These are phyloP conservation scores for Lagorchestes hirsutus DNA, from an alignment of 2,797 vertebrate species.

Conservation along the genomic window DNA sequence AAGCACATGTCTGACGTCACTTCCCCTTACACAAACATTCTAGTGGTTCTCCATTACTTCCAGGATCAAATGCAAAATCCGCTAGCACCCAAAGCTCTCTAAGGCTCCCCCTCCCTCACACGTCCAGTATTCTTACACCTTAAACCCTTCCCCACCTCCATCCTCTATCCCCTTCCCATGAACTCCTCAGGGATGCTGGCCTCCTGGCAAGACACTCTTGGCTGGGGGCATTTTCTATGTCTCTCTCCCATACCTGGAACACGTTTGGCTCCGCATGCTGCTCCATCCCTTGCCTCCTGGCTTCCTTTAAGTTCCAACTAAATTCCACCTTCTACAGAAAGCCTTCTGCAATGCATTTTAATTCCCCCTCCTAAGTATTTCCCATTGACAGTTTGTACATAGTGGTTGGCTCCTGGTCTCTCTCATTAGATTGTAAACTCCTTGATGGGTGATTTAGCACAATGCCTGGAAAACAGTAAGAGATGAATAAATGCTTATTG, in stretches of 20 bases:
- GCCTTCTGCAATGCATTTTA: background rate
- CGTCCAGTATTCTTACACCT: background rate
- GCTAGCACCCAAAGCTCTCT: background rate
- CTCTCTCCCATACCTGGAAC: background rate
- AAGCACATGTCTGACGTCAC: background rate
- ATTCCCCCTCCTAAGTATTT: background rate
- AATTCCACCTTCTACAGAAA: background rate
- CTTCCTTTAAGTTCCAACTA: background rate
- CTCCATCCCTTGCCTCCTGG: background rate
- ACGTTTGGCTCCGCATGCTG: background rate
- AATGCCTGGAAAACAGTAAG: accelerated
- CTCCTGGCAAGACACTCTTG: background rate
- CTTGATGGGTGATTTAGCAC: background rate
- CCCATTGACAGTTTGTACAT: background rate
- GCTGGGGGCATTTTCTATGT: background rate
- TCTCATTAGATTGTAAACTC: background rate
- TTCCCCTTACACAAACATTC: background rate
- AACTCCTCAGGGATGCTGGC: background rate
- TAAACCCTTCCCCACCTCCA: background rate
- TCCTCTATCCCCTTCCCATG: background rate
- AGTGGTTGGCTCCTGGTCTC: background rate
- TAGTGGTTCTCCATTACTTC: background rate
- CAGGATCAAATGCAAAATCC: background rate
- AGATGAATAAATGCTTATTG: background rate
- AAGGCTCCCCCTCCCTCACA: background rate